Evolutionary conservation across 2,113 vertebrate genomes (phyloP), one percentile per base, ranked within the genome.

Genomic region (Stegastes partitus): DNA sequence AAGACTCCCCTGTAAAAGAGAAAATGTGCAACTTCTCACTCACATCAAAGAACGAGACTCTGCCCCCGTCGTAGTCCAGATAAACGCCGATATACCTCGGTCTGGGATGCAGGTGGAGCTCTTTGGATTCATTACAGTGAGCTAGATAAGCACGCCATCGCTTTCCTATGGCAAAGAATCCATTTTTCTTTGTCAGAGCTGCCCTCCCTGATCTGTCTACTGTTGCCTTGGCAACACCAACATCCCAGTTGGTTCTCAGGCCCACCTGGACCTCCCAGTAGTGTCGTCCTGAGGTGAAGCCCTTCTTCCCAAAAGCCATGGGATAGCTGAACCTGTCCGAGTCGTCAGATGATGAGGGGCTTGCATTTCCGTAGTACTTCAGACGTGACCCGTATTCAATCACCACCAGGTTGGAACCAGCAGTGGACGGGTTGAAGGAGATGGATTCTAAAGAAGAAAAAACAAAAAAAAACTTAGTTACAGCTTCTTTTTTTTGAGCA

Each of bases 61-160:
- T 81, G 8, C 95, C 95, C 0, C 87, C 94, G n/a, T 94, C 93
- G 0, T 95, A 96, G 86, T 96, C 95, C 68, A 96, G n/a, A 19
- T 95, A 96, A 9, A 96, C 89, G 0, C 95, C 95, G 0, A 96
- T 61, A 0, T 86, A 26, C 18, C 5, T 76, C 0, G 84, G 90
- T 10, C 68, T 74, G 0, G 82, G 86, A 45, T 0, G 44, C 26
- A 90, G 53, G 6, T 71, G 10, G 11, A 91, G 65, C 37, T 2
- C 19, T 0, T 0, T 0, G 1, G 8, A 0, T 22, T 11, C 0
- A 1, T 9, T 9, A 0, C 15, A 4, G 0, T 78, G 16, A 11
- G 69, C 72, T 3, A 44, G 0, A 37, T 90, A 91, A 0, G 34
- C 63, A 3, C 2, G 23, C 21, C 77, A 53, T 0, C 4, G 25